These are phyloP conservation scores for Argyrosomus regius DNA, from an alignment of 2,797 vertebrate genomes.

Conservation along the genomic window DNA sequence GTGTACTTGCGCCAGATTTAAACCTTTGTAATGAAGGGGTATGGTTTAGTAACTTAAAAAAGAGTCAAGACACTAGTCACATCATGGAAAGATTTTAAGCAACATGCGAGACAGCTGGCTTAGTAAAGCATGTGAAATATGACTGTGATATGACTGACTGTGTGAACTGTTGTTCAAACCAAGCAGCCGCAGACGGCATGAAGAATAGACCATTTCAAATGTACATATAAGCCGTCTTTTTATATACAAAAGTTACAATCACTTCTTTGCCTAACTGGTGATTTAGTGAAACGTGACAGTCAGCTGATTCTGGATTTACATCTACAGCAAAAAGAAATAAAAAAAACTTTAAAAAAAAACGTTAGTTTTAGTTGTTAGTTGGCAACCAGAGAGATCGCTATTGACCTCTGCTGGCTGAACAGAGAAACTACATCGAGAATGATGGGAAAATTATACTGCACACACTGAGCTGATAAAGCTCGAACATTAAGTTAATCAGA, in stretches of 20 bases:
- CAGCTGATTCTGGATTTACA: slow-evolving; percentile 19
- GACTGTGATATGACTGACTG: neutral
- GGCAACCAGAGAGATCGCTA: neutral
- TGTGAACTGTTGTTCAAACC: slow-evolving; percentile 1
- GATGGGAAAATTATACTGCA: neutral
- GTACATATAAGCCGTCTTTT: neutral
- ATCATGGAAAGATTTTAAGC: slow-evolving; percentile 1
- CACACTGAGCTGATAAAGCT: neutral
- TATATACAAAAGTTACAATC: neutral
- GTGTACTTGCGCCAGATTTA: slow-evolving; percentile 9
- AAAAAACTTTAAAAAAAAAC: slow-evolving; percentile 13
- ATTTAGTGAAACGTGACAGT: slow-evolving; percentile 17
- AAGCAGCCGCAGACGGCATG: slow-evolving; percentile 13
- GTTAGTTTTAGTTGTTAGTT: neutral
- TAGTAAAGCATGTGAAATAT: neutral
- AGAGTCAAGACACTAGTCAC: neutral
- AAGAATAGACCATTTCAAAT: slow-evolving; percentile 9
- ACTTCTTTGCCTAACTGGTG: slow-evolving; percentile 15
- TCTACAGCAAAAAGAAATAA: neutral
- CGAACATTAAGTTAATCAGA: neutral
- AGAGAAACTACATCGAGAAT: neutral
- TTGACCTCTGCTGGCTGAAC: slow-evolving; percentile 14
- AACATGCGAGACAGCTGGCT: slow-evolving; percentile 13
- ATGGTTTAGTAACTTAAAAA: slow-evolving; percentile 10
- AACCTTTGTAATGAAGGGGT: slow-evolving; percentile 36